Percentiles rank a stretch among this genome's conserved stretches.
These are phyloP conservation scores for Fragum fragum DNA, from an alignment of 2,888 invertebrate genomes.

Conservation along the genomic window DNA sequence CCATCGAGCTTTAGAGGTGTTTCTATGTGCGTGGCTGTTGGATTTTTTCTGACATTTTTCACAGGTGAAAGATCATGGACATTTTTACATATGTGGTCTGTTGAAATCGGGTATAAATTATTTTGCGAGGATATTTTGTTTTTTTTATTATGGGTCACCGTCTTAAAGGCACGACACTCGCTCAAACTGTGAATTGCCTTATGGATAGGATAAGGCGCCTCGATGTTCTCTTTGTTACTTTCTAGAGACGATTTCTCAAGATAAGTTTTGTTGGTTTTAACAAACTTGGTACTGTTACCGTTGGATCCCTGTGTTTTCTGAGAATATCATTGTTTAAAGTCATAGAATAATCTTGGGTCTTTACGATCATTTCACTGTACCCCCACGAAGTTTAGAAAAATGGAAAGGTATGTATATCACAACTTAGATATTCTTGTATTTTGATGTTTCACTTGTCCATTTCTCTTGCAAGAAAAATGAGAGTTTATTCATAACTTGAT, in stretches of 20 bases:
- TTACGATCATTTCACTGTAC: constrained; percentile 20
- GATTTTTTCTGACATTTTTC: neutral
- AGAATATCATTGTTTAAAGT: constrained; percentile 11
- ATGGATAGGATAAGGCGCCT: too few species aligned
- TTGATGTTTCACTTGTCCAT: constrained; percentile 16
- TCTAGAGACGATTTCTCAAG: too few species aligned
- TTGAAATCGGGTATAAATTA: neutral
- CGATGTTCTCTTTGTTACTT: too few species aligned
- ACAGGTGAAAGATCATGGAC: neutral
- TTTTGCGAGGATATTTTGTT: too few species aligned
- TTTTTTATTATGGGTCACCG: too few species aligned
- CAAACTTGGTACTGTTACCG: too few species aligned
- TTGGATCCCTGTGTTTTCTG: too few species aligned
- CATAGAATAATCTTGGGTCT: constrained; percentile 37
- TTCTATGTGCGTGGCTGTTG: constrained; percentile 8
- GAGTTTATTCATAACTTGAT: constrained; percentile 29
- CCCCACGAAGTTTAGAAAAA: constrained; percentile 23
- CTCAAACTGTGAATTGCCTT: too few species aligned
- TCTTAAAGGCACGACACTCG: too few species aligned
- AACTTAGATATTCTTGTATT: constrained; percentile 17
- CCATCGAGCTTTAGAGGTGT: neutral
- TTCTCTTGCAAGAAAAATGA: constrained; percentile 33
- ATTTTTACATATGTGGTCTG: neutral
- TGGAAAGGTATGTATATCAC: constrained; percentile 35
- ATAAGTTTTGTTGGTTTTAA: too few species aligned